Evolutionary conservation across 2,888 invertebrate genomes (phyloP).

Genomic region (Acleris literana): DNA sequence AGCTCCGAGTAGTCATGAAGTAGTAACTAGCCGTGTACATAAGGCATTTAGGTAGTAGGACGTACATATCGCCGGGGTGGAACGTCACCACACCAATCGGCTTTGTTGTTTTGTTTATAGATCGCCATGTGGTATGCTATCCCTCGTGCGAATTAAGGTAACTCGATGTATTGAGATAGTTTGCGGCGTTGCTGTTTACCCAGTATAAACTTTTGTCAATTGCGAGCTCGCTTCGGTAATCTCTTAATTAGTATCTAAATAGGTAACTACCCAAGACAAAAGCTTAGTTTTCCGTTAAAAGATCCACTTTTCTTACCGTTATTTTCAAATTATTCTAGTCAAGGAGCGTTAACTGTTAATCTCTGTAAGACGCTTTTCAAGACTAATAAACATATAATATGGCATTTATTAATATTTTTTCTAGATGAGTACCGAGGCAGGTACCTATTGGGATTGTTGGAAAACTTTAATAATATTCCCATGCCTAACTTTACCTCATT

Average conservation of each 20-base stretch:
- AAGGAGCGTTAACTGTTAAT: background rate
- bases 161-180: conserved; percentile 12
- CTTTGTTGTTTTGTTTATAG: conserved; percentile 81
- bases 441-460: no score
- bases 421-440: no score
- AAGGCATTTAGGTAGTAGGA: conserved; percentile 84
- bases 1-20: conserved; percentile 84
- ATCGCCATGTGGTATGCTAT: conserved; percentile 76
- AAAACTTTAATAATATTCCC: no score
- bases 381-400: no score
- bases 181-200: conserved; percentile 4
- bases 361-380: no score
- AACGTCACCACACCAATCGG: conserved; percentile 82
- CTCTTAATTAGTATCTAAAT: background rate
- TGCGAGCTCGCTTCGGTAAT: background rate
- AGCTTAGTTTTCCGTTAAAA: no score
- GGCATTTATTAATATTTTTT: no score
- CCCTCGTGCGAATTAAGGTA: conserved; percentile 62
- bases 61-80: conserved; percentile 83
- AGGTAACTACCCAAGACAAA: no score
- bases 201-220: background rate
- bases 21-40: conserved; percentile 83
- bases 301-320: background rate
- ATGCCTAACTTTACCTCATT: no score
- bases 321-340: background rate